Conservation (phyloP, 2,888 invertebrate species). For the Pardosa pseudoannulata region DNA sequence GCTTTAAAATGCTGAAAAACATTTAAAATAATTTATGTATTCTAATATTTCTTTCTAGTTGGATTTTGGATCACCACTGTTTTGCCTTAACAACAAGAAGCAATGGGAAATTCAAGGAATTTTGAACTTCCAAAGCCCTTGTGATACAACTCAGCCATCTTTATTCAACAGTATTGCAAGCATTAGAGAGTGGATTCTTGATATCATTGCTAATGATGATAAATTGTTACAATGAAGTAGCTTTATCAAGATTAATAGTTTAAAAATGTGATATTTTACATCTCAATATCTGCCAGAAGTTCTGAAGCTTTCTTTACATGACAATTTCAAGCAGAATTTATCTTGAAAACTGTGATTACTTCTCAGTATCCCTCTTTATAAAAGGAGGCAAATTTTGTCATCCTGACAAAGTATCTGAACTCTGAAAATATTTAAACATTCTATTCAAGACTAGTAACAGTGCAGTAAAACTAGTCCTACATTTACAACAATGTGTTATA, state of each 20-base stretch:
- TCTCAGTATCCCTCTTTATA: background rate
- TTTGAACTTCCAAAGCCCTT: conserved; percentile 22
- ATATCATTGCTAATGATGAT: background rate
- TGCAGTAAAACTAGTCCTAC: conserved; percentile 67
- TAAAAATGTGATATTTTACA: too few species aligned
- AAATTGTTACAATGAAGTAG: background rate
- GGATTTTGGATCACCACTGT: conserved; percentile 49
- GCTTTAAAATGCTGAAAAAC: too few species aligned
- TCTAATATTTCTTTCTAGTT: conserved; percentile 26
- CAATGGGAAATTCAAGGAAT: conserved; percentile 60
- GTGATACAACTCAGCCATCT: conserved; percentile 35
- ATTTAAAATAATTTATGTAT: too few species aligned
- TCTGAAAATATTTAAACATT: conserved; percentile 1
- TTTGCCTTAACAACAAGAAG: conserved; percentile 35
- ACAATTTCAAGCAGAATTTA: too few species aligned
- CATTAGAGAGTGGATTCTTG: conserved; percentile 30
- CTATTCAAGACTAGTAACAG: conserved; percentile 60
- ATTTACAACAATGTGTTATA: conserved; percentile 23
- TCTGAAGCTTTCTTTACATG: too few species aligned
- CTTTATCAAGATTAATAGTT: too few species aligned
- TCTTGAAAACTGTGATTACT: background rate
- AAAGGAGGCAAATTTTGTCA: too few species aligned
- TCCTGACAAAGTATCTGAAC: too few species aligned
- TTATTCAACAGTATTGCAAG: conserved; percentile 36
- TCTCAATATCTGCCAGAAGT: too few species aligned